phyloP scores from a whole-genome alignment of 2,888 invertebrate genomes.

The Sinopyrophorus schimmeli region DNA sequence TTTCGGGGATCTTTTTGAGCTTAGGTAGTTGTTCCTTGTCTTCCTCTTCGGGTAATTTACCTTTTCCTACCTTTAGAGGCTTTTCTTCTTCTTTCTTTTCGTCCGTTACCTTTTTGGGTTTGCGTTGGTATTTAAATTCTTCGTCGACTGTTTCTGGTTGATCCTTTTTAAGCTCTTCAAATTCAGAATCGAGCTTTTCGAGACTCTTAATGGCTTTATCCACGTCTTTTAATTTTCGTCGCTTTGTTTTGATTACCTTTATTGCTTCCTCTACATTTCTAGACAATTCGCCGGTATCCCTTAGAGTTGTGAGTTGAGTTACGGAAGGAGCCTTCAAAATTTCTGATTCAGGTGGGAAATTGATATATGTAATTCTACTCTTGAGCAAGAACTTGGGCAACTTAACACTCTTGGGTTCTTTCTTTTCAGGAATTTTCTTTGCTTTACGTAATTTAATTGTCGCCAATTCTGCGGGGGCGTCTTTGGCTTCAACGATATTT shows the following conservation, averaged over 20 bases:
- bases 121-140: constrained; percentile 41
- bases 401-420: constrained; percentile 46
- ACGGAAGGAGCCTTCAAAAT: constrained; percentile 41
- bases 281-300: constrained; percentile 69
- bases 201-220: constrained; percentile 59
- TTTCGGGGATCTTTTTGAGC: constrained; percentile 40
- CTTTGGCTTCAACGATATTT: constrained; percentile 55
- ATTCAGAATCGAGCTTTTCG: constrained; percentile 45
- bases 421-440: constrained; percentile 46
- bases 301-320: constrained; percentile 56
- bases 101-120: constrained; percentile 32
- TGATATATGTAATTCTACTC: constrained; percentile 57
- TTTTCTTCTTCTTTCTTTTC: constrained; percentile 42
- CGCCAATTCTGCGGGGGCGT: constrained; percentile 43
- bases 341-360: constrained; percentile 61
- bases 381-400: constrained; percentile 57
- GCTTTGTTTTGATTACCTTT: constrained; percentile 61
- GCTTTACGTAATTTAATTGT: constrained; percentile 52
- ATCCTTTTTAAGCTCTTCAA: constrained; percentile 55
- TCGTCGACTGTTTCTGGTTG: constrained; percentile 43
- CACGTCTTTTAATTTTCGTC: constrained; percentile 53
- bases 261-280: constrained; percentile 66
- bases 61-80: constrained; percentile 52
- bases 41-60: too few relatives aligned
- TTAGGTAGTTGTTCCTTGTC: constrained; percentile 47